phyloP scores from a whole-genome alignment of 2,797 vertebrate genomes.

The Argentina silus region DNA sequence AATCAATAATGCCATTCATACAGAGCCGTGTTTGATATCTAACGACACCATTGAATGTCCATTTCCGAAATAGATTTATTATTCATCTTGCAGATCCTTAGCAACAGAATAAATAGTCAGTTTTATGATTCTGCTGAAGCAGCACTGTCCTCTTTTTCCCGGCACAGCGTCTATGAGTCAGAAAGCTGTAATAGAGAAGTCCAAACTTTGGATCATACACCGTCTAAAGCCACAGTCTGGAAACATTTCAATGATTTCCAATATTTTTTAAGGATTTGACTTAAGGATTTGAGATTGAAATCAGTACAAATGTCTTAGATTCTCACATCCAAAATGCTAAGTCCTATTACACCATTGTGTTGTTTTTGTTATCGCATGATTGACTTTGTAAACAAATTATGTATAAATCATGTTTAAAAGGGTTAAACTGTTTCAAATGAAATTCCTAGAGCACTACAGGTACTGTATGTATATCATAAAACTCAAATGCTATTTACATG shows the following conservation, averaged over 20 bases:
- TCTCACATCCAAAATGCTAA: too few relatives aligned
- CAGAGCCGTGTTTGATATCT: conserved; percentile 5
- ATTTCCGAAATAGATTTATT: not conserved
- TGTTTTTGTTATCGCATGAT: too few relatives aligned
- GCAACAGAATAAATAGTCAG: conserved; percentile 32
- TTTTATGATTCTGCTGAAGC: conserved; percentile 14
- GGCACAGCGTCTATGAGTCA: conserved; percentile 37
- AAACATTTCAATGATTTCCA: not conserved
- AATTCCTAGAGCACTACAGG: too few relatives aligned
- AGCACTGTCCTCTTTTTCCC: conserved; percentile 12
- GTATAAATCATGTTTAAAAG: too few relatives aligned
- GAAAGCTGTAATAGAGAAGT: not conserved
- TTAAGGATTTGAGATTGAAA: not conserved
- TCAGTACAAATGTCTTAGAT: not conserved
- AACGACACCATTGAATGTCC: not conserved
- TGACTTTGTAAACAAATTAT: too few relatives aligned
- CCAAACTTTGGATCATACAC: not conserved
- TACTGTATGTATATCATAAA: too few relatives aligned
- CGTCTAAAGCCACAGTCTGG: not conserved
- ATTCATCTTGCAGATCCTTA: conserved; percentile 16
- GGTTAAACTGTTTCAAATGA: too few relatives aligned
- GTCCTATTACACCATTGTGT: too few relatives aligned
- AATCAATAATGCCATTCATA: conserved; percentile 2
- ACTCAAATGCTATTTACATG: too few relatives aligned
- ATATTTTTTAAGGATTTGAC: not conserved